These are phyloP conservation scores for Gnathonemus longibarbis DNA, from an alignment of 2,113 vertebrate genomes.

Conservation along the genomic window DNA sequence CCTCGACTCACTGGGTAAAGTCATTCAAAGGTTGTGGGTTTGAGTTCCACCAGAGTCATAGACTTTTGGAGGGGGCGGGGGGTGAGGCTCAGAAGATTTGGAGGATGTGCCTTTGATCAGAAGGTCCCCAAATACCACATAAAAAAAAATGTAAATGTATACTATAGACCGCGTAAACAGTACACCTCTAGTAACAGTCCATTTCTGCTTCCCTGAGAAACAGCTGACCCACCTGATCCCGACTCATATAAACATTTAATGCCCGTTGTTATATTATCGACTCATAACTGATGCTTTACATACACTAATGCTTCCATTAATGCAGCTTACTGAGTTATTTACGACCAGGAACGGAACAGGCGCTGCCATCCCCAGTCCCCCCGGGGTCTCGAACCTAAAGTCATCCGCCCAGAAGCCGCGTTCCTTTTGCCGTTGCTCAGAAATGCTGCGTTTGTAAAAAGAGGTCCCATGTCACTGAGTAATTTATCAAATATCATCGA, in stretches of 20 bases:
- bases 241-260: background rate
- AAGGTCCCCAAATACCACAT: background rate
- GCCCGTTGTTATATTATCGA: background rate
- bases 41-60: background rate
- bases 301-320: background rate
- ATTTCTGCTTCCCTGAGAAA: background rate
- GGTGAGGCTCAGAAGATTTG: no score
- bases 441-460: background rate
- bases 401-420: background rate
- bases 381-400: background rate
- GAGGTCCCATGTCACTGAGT: background rate
- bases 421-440: background rate
- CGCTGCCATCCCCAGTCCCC: background rate
- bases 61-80: background rate
- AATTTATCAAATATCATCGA: background rate
- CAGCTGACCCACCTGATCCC: background rate
- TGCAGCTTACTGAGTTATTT: background rate
- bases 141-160: background rate
- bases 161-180: background rate
- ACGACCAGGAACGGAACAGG: no score
- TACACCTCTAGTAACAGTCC: background rate
- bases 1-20: background rate
- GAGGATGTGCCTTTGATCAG: background rate
- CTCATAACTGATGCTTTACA: background rate
- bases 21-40: background rate